Evolutionary conservation across 2,888 invertebrate genomes (phyloP), one percentile per base, ranked within the genome.

Genomic region (Pterobdella sp.): DNA sequence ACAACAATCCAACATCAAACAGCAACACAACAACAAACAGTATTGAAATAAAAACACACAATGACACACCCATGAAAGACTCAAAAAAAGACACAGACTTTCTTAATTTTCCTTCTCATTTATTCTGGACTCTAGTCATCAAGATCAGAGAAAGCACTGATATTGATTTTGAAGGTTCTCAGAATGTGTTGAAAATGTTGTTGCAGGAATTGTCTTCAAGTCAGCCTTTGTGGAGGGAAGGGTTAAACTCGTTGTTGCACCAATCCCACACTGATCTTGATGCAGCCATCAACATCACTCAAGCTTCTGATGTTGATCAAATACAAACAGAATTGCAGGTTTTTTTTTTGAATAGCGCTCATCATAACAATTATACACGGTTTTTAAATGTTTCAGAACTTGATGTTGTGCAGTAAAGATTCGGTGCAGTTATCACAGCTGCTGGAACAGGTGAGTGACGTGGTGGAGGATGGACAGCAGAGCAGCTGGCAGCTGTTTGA

Each of bases 401-500:
- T 56, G 18, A 22, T 56, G 4, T n/a, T 56, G 26, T 18, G n/a
- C 60, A 56, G 60, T 56, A 22, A 26, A 3, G 60, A 56, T 26
- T 56, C 60, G n/a, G 26, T 3, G 4, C n/a, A 56, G n/a, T 22
- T 56, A 26, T 26, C 10, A 3, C 10, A 56, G 60, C 14, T 35
- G 4, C 65, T 65, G 4, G 34, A 65, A 34, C 10, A 32, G 4
- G 35, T 65, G 34, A 34, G 29, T n/a, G 90, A 90, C 76, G 93
- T 93, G 77, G 94, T 94, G 78, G 93, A 94, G 81, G 95, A 95
- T 82, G 91, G 93, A 0, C 94, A 96, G 81, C 95, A 96, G 81
- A 87, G 95, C 74, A 93, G 92, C 78, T 95, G 95, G 95, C 92
- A 93, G 83, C 85, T 95, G 37, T 92, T 94, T 82, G 94, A 95